Evolutionary conservation across 2,888 invertebrate genomes (phyloP), one percentile per base, ranked within the genome.

Genomic region (Pterostichus niger): DNA sequence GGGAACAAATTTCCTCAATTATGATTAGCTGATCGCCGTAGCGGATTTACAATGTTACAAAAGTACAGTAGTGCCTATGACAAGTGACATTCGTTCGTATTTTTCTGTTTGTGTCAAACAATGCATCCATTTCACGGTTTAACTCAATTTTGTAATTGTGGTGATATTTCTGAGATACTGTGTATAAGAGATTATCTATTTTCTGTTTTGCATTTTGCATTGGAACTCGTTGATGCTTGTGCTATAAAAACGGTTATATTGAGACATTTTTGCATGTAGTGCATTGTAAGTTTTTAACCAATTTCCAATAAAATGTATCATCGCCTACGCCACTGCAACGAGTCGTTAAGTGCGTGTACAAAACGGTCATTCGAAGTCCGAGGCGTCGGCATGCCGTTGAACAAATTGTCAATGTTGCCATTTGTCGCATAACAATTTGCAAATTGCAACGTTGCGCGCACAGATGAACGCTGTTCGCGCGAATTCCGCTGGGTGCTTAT

Each of bases 391-490:
- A 75, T 82, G 82, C 59, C 75, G 49, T 73, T 82, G 82, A 75
- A 82, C 82, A 82, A 82, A 82, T 82, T 82, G 82, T 82, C 73
- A 73, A 75, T 82, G 82, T 82, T 82, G 82, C 82, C 75, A 82
- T 75, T 82, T 82, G 82, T 82, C 75, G 75, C 46, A 17, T 73
- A 82, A 71, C 82, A 73, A 82, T 82, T 82, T 82, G 82, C 82
- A 82, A 75, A 82, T 82, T 75, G 75, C 82, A 82, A 75, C 75
- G 59, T 44, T 75, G 40, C 35, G 52, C 24, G 82, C 61, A n/a
- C 68, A 52, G 52, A 52, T 46, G 61, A 68, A 49, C 54, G 71
- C 33, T 44, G 80, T 54, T 71, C 68, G 15, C 40, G 68, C 52
- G 54, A 75, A 75, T 75, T 52, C 75, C 80, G 68, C 35, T 44